Percentiles rank a stretch among this genome's conserved stretches.
Evolutionary conservation across 2,797 vertebrate genomes (phyloP).

Genomic region (Miichthys miiuy): DNA sequence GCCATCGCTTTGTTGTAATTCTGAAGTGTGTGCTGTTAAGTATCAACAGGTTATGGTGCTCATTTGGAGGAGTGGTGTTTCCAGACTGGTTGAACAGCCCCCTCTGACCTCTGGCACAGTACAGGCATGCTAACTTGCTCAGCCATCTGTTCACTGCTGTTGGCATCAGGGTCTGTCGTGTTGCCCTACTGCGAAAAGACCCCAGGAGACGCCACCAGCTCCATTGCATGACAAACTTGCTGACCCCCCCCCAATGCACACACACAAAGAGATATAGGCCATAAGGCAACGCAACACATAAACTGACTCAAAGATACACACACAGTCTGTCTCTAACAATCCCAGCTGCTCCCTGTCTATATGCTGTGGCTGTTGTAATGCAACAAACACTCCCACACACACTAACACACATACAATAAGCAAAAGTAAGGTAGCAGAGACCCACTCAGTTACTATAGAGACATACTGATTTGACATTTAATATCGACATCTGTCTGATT

Average conservation of each 20-base stretch:
- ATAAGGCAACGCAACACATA: slow-evolving; percentile 9
- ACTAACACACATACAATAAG: neutral
- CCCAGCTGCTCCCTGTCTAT: slow-evolving; percentile 33
- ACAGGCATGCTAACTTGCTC: slow-evolving; percentile 63
- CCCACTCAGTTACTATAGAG: neutral
- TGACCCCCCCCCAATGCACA: neutral
- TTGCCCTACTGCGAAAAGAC: slow-evolving; percentile 41
- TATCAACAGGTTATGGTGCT: slow-evolving; percentile 47
- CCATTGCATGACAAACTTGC: slow-evolving; percentile 47
- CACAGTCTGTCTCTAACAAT: slow-evolving; percentile 24
- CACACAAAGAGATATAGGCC: slow-evolving; percentile 40
- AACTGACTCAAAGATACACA: slow-evolving; percentile 30
- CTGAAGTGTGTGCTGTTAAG: neutral
- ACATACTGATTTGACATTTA: slow-evolving; percentile 1
- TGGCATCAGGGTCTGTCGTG: slow-evolving; percentile 43
- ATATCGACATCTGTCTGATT: too few species aligned
- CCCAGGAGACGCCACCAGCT: slow-evolving; percentile 50
- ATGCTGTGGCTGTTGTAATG: slow-evolving; percentile 7
- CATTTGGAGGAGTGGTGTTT: slow-evolving; percentile 51
- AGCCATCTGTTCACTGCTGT: slow-evolving; percentile 77
- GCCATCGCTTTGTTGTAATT: neutral
- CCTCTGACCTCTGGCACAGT: slow-evolving; percentile 60
- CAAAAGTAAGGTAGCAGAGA: neutral
- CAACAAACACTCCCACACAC: slow-evolving; percentile 23
- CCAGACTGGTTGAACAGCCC: slow-evolving; percentile 46